phyloP scores from a whole-genome alignment of 2,797 vertebrate species.

The Molossus molossus region DNA sequence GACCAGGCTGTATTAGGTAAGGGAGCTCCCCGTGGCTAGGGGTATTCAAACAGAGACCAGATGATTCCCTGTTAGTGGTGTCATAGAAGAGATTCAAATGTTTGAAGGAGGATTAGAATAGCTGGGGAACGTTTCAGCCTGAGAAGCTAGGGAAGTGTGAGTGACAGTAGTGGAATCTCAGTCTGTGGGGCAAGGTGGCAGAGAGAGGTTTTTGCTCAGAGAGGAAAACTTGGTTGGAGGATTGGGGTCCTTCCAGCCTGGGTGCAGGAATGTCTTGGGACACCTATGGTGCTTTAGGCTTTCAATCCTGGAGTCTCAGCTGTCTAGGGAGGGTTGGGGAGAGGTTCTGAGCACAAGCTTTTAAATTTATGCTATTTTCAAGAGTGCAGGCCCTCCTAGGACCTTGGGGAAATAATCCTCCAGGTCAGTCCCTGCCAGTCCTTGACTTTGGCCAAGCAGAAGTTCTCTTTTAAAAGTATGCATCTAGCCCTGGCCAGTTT shows the following conservation, averaged over 20 bases:
- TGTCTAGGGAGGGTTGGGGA: background rate
- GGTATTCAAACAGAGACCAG: background rate
- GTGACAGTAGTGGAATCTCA: background rate
- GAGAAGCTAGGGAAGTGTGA: background rate
- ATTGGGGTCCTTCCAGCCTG: background rate
- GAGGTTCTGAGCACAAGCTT: background rate
- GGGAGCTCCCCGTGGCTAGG: background rate
- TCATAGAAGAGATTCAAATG: background rate
- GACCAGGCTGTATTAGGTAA: background rate
- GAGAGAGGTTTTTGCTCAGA: conserved; percentile 13
- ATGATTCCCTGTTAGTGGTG: background rate
- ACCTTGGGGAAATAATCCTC: background rate
- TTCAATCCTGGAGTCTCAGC: background rate
- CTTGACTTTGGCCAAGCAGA: background rate
- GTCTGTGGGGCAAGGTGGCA: background rate
- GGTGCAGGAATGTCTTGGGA: background rate
- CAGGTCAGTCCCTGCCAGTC: background rate
- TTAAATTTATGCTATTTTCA: background rate
- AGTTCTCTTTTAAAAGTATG: background rate
- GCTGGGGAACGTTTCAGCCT: background rate
- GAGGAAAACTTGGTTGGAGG: background rate
- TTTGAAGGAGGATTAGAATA: background rate
- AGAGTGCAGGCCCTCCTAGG: background rate
- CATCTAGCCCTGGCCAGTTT: background rate
- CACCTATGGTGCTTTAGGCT: background rate